Evolutionary conservation across 2,797 vertebrate species (phyloP).

Genomic region (Channallabes apus): DNA sequence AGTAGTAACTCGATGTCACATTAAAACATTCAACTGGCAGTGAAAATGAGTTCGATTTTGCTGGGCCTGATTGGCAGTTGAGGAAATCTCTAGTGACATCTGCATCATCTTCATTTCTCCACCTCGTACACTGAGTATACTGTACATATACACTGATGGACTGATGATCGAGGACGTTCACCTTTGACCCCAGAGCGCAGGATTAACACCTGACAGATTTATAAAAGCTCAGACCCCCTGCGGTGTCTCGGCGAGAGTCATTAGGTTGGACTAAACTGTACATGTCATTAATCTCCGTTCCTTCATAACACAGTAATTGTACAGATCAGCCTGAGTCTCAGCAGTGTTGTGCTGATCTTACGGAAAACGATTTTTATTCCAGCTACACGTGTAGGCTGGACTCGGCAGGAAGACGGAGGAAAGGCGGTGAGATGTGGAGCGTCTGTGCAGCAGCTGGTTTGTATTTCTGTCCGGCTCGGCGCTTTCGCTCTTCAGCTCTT

Average conservation of each 20-base stretch:
- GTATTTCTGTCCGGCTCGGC: background rate
- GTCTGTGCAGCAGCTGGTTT: background rate
- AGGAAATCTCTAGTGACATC: background rate
- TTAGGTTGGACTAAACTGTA: background rate
- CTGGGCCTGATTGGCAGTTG: too few relatives aligned
- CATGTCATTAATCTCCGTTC: background rate
- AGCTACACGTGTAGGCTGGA: slow-evolving; percentile 2
- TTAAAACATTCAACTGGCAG: background rate
- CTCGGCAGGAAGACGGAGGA: slow-evolving; percentile 2
- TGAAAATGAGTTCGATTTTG: background rate
- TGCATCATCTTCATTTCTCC: background rate
- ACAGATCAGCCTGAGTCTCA: background rate
- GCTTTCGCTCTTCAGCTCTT: background rate
- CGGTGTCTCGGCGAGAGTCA: background rate
- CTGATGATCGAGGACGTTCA: background rate
- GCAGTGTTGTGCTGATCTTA: background rate
- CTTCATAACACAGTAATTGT: background rate
- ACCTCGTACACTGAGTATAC: background rate
- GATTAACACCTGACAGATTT: background rate
- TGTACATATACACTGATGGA: background rate
- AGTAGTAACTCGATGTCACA: too few relatives aligned
- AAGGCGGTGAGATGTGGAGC: slow-evolving; percentile 4
- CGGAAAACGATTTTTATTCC: slow-evolving; percentile 25
- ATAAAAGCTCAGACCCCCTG: background rate
- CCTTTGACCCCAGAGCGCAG: background rate